A percentile compares a stretch with the other conserved stretches of the same genome.
Evolutionary conservation across 2,888 invertebrate genomes (phyloP).

Genomic region (Eilema sororculum): DNA sequence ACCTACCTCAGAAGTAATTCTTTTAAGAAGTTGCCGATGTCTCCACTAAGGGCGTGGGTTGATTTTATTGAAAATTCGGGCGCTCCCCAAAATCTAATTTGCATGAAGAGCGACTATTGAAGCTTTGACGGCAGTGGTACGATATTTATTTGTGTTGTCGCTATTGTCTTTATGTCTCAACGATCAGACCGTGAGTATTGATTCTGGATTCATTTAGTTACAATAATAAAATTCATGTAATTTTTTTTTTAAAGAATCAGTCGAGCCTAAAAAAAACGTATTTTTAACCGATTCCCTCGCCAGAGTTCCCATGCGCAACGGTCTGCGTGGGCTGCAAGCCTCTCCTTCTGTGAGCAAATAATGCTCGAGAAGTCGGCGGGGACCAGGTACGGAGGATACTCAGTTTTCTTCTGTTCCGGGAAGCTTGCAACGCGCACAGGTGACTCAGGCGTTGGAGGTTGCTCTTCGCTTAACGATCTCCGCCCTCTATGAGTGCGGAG

Average conservation of each 20-base stretch:
- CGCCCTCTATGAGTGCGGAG: too few relatives aligned
- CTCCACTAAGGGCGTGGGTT: conserved; percentile 54
- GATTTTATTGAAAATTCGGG: conserved; percentile 61
- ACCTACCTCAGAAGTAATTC: conserved; percentile 52
- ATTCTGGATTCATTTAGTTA: neutral
- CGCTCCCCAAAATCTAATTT: conserved; percentile 60
- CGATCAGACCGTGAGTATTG: conserved; percentile 14
- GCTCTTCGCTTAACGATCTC: too few relatives aligned
- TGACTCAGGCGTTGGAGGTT: too few relatives aligned
- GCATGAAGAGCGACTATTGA: conserved; percentile 53
- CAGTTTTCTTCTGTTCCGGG: too few relatives aligned
- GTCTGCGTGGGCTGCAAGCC: too few relatives aligned
- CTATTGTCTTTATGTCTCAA: conserved; percentile 35
- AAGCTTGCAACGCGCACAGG: too few relatives aligned
- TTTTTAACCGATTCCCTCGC: too few relatives aligned
- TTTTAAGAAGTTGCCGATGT: conserved; percentile 64
- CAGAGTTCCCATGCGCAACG: too few relatives aligned
- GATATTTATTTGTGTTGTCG: conserved; percentile 30
- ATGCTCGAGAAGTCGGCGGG: too few relatives aligned
- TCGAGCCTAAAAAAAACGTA: too few relatives aligned
- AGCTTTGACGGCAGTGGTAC: conserved; percentile 23
- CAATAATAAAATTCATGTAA: neutral
- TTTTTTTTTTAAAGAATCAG: neutral
- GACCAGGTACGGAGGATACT: too few relatives aligned
- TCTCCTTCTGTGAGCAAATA: too few relatives aligned